Evolutionary conservation across 2,888 invertebrate species (phyloP).

Genomic region (Pammene fasciana): DNA sequence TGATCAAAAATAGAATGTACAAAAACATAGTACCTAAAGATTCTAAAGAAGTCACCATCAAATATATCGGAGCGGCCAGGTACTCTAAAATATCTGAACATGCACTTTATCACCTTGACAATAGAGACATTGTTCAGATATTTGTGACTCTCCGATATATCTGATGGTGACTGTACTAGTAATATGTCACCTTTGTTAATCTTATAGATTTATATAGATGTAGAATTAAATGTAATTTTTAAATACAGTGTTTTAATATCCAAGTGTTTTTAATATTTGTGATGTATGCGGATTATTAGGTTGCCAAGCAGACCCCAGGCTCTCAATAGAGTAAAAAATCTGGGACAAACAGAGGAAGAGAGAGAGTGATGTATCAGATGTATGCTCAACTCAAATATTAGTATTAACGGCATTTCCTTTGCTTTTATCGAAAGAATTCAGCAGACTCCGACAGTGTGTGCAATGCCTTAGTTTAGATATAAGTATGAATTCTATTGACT

Average conservation of each 20-base stretch:
- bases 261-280: slow-evolving; percentile 31
- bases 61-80: too few species aligned
- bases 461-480: background rate
- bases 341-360: too few species aligned
- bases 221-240: slow-evolving; percentile 30
- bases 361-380: background rate
- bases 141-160: too few species aligned
- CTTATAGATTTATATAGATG: slow-evolving; percentile 16
- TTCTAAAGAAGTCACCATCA: too few species aligned
- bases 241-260: slow-evolving; percentile 17
- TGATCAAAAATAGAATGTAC: slow-evolving; percentile 32
- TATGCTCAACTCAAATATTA: slow-evolving; percentile 37
- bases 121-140: too few species aligned
- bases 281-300: too few species aligned
- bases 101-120: too few species aligned
- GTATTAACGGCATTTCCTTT: slow-evolving; percentile 17
- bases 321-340: too few species aligned
- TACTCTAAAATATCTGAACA: too few species aligned
- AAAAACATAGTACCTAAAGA: slow-evolving; percentile 21
- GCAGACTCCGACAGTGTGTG: background rate
- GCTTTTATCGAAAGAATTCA: too few species aligned
- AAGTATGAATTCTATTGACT: background rate
- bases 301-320: too few species aligned
- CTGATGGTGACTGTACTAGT: slow-evolving; percentile 10
- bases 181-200: slow-evolving; percentile 12